Base-by-base conservation (phyloP, 2,113 vertebrate genomes). In the Malaclemys terrapin region DNA sequence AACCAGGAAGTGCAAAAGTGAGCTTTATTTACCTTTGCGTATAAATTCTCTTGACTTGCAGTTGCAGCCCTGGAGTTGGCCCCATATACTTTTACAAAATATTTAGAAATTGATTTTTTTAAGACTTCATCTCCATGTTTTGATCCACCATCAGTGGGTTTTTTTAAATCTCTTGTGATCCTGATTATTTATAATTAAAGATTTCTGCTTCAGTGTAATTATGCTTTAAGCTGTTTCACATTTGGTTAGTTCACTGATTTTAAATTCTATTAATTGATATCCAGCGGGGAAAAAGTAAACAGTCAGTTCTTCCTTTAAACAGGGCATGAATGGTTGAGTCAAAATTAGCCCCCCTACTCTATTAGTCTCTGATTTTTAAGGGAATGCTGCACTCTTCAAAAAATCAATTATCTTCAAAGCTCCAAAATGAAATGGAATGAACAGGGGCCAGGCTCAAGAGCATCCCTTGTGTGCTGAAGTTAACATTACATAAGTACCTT, bases 371-470 rank as follows among this genome's bases (percentile, higher is more conserved):
- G 90, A 94, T 95, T 97, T 91, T 97, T 98, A 92, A 97, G 95
- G 81, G 87, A 89, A 97, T 84, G 59, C 96, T 93, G 96, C 85
- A 95, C 94, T 89, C 96, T 98, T 97, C 91, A 97, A 97, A 97
- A 72, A 97, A 95, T 94, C 97, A 96, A 97, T 97, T 95, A 90
- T 98, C 97, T 98, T 98, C 98, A 98, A 98, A 97, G 96, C 95
- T 80, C 50, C 90, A 88, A 97, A 95, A 96, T 97, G 89, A 97
- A 97, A 97, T 96, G 89, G 96, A 98, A 96, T 97, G 97, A 98
- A 91, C 97, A 97, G 97, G 95, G 97, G 97, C 97, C 97, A 98
- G 97, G 96, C 97, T 98, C 97, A 97, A 98, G 97, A 97, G 96
- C 96, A 96, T 95, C 97, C 93, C 96, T 95, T 97, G 97, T 93